Percentiles rank a stretch among this genome's conserved stretches.
These are phyloP conservation scores for Neostethus bicornis DNA, from an alignment of 2,797 vertebrate genomes.

Conservation along the genomic window DNA sequence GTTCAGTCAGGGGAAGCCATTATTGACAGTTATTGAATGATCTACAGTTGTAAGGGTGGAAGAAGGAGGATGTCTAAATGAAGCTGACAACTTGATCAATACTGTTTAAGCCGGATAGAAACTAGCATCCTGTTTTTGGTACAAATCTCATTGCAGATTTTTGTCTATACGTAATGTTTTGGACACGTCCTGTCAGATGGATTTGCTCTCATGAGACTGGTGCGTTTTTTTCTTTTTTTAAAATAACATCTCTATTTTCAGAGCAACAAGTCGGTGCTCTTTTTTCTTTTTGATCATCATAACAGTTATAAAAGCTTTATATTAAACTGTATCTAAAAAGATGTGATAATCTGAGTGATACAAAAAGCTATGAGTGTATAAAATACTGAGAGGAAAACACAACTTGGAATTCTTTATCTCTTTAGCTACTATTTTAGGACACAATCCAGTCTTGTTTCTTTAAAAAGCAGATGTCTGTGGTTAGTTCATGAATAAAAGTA, in stretches of 20 bases:
- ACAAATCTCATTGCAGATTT: constrained; percentile 31
- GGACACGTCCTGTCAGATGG: constrained; percentile 13
- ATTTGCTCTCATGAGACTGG: constrained; percentile 22
- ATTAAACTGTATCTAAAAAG: constrained; percentile 7
- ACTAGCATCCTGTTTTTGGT: constrained; percentile 52
- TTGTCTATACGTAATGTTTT: constrained; percentile 21
- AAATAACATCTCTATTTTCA: constrained; percentile 16
- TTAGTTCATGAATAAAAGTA: not conserved
- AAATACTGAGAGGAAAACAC: not conserved
- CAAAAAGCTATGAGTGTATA: not conserved
- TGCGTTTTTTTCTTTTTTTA: constrained; percentile 3
- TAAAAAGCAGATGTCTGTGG: not conserved
- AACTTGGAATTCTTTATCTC: not conserved
- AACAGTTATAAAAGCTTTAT: constrained; percentile 2
- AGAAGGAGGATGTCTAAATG: constrained; percentile 74
- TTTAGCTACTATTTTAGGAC: not conserved
- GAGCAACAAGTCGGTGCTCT: not conserved
- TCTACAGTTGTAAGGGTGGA: constrained; percentile 69
- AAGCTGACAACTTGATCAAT: constrained; percentile 72
- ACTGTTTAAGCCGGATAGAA: constrained; percentile 56
- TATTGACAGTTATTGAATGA: constrained; percentile 76
- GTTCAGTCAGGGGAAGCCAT: constrained; percentile 64
- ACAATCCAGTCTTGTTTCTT: not conserved
- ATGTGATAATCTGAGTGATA: not conserved
- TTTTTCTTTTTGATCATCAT: not conserved